Evolutionary conservation across 2,797 vertebrate species (phyloP).

Genomic region (Acropternis orthonyx): DNA sequence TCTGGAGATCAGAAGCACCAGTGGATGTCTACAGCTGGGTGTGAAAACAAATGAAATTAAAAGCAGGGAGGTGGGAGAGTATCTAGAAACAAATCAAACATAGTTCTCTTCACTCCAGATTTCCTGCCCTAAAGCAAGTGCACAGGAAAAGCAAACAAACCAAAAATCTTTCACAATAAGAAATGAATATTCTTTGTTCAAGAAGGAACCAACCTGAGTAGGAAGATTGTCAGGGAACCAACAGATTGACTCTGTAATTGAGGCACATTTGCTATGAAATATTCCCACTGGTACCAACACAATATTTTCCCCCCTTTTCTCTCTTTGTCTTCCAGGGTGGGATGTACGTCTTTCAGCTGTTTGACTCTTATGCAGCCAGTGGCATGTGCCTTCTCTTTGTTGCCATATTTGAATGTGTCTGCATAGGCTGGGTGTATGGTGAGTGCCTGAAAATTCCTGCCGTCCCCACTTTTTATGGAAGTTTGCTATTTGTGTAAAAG

Average conservation of each 20-base stretch:
- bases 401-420: constrained; percentile 97
- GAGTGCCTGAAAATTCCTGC: constrained; percentile 64
- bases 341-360: constrained; percentile 98
- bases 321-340: constrained; percentile 84
- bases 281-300: background rate
- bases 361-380: constrained; percentile 95
- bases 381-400: constrained; percentile 99
- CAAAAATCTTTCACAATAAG: background rate
- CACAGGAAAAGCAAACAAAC: background rate
- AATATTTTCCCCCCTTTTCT: background rate
- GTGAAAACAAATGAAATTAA: background rate
- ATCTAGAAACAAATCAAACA: background rate
- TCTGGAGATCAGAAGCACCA: background rate
- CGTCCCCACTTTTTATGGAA: background rate
- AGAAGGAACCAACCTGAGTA: background rate
- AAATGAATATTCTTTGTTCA: background rate
- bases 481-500: background rate
- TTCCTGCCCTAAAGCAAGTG: background rate
- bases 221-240: background rate
- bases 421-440: constrained; percentile 98
- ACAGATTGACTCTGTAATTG: background rate
- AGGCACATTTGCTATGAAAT: background rate
- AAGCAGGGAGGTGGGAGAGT: background rate
- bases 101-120: background rate
- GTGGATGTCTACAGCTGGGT: background rate